A percentile compares a stretch with the other conserved stretches of the same genome.
Evolutionary conservation across 2,888 invertebrate species (phyloP).

Genomic region (Allacma fusca): DNA sequence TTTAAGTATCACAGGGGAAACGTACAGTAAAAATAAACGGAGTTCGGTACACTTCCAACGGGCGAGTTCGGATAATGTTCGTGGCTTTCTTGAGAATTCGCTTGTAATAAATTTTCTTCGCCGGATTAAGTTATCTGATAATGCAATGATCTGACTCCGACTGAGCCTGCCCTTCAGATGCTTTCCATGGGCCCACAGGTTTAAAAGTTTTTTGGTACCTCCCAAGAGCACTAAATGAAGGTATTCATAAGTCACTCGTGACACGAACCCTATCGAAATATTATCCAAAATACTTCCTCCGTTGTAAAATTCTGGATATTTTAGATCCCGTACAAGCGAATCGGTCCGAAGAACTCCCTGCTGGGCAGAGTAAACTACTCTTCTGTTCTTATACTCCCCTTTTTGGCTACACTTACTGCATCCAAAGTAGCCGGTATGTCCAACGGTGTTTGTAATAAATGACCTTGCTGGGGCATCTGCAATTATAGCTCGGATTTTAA

Average conservation of each 20-base stretch:
- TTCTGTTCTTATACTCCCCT: background rate
- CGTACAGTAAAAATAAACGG: conserved; percentile 46
- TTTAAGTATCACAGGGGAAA: conserved; percentile 35
- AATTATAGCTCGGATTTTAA: background rate
- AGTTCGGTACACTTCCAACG: conserved; percentile 50
- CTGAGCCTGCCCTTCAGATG: background rate
- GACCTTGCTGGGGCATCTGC: background rate
- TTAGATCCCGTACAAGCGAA: background rate
- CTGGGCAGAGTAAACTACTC: background rate
- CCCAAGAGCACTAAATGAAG: background rate
- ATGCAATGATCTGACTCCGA: background rate
- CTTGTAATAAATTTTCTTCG: conserved; percentile 9
- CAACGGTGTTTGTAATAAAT: background rate
- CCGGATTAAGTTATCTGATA: background rate
- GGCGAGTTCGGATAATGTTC: conserved; percentile 42
- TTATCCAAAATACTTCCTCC: background rate
- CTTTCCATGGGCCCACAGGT: background rate
- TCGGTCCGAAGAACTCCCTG: background rate
- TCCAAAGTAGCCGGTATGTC: background rate
- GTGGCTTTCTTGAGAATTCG: conserved; percentile 46
- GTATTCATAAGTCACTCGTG: background rate
- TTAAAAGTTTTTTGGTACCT: background rate
- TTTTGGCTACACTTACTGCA: background rate
- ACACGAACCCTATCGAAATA: background rate
- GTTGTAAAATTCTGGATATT: background rate